These are phyloP conservation scores for Drosophila siamana DNA, from an alignment of 2,888 invertebrate species.

Conservation along the genomic window DNA sequence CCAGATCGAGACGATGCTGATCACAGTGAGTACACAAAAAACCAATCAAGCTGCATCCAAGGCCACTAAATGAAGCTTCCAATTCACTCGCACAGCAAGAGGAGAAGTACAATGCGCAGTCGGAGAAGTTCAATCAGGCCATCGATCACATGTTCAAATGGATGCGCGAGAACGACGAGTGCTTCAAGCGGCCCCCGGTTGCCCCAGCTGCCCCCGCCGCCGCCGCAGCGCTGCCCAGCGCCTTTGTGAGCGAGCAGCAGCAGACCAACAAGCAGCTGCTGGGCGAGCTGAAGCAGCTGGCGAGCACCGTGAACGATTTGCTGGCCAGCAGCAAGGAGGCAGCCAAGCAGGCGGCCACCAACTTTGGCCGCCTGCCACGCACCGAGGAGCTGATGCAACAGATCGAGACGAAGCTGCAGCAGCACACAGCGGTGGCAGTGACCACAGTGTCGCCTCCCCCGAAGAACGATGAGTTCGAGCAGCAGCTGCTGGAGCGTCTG, in stretches of 20 bases:
- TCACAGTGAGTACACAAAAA: slow-evolving; percentile 88
- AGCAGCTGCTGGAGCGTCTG: slow-evolving; percentile 85
- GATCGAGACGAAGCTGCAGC: slow-evolving; percentile 83
- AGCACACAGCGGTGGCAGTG: slow-evolving; percentile 68
- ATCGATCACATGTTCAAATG: slow-evolving; percentile 84
- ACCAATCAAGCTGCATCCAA: not conserved
- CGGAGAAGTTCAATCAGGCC: slow-evolving; percentile 83
- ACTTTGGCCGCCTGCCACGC: slow-evolving; percentile 75
- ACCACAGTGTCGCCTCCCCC: slow-evolving; percentile 71
- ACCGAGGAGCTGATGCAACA: slow-evolving; percentile 79
- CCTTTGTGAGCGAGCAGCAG: slow-evolving; percentile 74
- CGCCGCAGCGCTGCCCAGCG: slow-evolving; percentile 55
- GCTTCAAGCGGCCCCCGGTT: slow-evolving; percentile 82
- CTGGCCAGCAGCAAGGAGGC: slow-evolving; percentile 73
- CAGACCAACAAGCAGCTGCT: slow-evolving; percentile 77
- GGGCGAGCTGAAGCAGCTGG: slow-evolving; percentile 75
- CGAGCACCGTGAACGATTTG: slow-evolving; percentile 72
- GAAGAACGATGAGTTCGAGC: slow-evolving; percentile 85
- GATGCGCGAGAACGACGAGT: slow-evolving; percentile 84
- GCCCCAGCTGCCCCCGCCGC: slow-evolving; percentile 35
- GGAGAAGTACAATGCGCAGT: slow-evolving; percentile 83
- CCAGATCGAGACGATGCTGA: slow-evolving; percentile 91
- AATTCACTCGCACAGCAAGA: slow-evolving; percentile 81
- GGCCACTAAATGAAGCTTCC: fast-evolving
- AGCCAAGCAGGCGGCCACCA: slow-evolving; percentile 77